Evolutionary conservation across 1,140 invertebrate species (phyloP), one percentile per base, ranked within the genome.

Genomic region (Sipha flava): DNA sequence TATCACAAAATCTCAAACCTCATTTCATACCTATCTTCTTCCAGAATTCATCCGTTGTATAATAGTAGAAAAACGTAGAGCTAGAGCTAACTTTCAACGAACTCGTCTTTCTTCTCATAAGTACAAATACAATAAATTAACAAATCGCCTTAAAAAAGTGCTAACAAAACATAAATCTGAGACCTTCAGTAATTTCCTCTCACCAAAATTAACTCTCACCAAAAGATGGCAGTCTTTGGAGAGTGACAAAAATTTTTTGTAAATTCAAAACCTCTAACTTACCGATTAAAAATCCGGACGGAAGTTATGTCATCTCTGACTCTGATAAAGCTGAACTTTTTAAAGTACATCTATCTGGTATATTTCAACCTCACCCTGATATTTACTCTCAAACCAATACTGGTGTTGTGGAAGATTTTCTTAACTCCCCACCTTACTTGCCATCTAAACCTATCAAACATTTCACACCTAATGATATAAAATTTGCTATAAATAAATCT

Each of bases 261-360:
- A 31, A 26, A 59, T 45, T 59, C 0, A 47, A 79, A 29, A 1
- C 45, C 18, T 26, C n/a, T 3, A 29, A n/a, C 18, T 79, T 31
- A 2, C 77, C 77, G n/a, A 79, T 79, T 18, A 75, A 16, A 66
- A 82, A 81, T 77, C 10, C 59, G 1, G 73, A 84, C 21, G 70
- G 80, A 5, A 45, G 7, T 6, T 84, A 82, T 81, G 82, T 81
- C 5, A 80, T 80, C 82, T 82, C 21, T 10, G 43, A 81, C 14
- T 0, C 26, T 12, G 81, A 83, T 26, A 82, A 84, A 80, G 83
- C 81, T 0, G 37, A 81, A n/a, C 21, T 47, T 45, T 83, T 83
- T 66, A 80, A 81, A 37, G 43, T 54, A 21, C 80, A 81, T n/a
- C 52, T 82, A 10, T 45, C 37, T 0, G 29, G 80, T 14, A 80